Evolutionary conservation across 2,888 invertebrate species (phyloP), one percentile per base, ranked within the genome.

Genomic region (Druceiella hillmani): DNA sequence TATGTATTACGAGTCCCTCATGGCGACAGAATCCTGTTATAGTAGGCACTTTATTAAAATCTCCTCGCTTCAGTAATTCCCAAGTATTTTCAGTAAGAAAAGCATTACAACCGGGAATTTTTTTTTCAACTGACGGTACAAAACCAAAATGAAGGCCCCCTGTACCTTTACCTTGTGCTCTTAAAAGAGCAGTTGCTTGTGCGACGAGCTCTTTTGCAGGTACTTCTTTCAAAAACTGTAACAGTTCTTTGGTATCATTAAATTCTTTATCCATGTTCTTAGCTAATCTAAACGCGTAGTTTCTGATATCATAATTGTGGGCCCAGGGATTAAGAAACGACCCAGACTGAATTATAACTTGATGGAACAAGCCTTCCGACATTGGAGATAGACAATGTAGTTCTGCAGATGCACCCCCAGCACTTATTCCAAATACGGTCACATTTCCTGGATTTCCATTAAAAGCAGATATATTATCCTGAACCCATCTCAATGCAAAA

Each of bases 341-440:
- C 1, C 73, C 75, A n/a, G 76, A 76, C 51, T 74, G 73, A 5
- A 70, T 62, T 38, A 76, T 74, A 1, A 65, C 68, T 57, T 66
- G 68, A 41, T 74, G 74, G 40, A 74, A 77, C 22, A 76, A 52
- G 10, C 74, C 75, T 56, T 60, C 58, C 3, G 66, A 57, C 52
- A 59, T 57, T 3, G 65, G 64, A 1, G 72, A 70, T 15, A 72
- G 36, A 37, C 69, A 51, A 4, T 66, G 55, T 44, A 66, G 69
- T 46, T 71, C 68, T 1, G 69, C 64, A 2, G 70, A 64, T 3
- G 68, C 63, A 2, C 61, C 71, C 2, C 75, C 76, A 20, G 75
- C 74, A 50, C 75, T 75, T 3, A 74, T 53, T 7, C 76, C 75
- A 50, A 74, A 68, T 42, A 76, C 58, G 3, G 74, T 73, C 0